Base-by-base conservation (phyloP, 1,140 invertebrate genomes). In the Drosophila nannoptera region DNA sequence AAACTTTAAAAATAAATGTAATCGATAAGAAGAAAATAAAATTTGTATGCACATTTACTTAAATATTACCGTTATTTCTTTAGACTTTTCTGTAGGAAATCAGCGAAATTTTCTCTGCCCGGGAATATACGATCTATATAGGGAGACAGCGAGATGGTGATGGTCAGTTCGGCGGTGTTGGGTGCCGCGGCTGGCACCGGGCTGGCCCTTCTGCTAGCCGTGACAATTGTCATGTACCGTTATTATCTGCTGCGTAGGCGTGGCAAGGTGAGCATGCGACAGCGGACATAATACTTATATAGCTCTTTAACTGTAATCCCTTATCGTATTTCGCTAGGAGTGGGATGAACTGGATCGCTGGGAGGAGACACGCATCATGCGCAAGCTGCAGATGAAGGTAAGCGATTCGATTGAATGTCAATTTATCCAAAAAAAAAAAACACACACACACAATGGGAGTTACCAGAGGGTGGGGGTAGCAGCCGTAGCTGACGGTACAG, bases 171-270 rank as follows among this genome's bases (percentile, higher is more conserved):
- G 7, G 92, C 93, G 22, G 91, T 94, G 22, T 84, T 94, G 14
- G 93, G 93, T 2, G 93, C 93, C 8, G 93, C 93, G 0, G 90
- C 92, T 2, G 93, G 93, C 4, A 93, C 92, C 4, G 93, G 93
- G 4, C 80, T 93, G 38, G 93, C 93, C 0, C 77, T 94, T 6
- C 77, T 93, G 22, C 90, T 93, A 29, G 93, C 92, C 6, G 91
- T 94, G 74, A 93, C 92, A 1, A 92, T 94, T 54, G 92, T 94
- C 11, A 90, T 93, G 63, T 93, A 93, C 74, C 91, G 92, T 8
- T 94, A 94, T 70, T 93, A 94, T 74, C 87, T 91, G 5, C 71
- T 90, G 4, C 90, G 91, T 45, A 90, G 89, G 40, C 90, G 90
- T 33, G 90, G 89, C 8, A 92, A 70, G 62, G 68, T 70, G 16